Percentiles rank a stretch among this genome's conserved stretches.
These are phyloP conservation scores for Columba guinea DNA, from an alignment of 2,797 vertebrate genomes.

Conservation along the genomic window DNA sequence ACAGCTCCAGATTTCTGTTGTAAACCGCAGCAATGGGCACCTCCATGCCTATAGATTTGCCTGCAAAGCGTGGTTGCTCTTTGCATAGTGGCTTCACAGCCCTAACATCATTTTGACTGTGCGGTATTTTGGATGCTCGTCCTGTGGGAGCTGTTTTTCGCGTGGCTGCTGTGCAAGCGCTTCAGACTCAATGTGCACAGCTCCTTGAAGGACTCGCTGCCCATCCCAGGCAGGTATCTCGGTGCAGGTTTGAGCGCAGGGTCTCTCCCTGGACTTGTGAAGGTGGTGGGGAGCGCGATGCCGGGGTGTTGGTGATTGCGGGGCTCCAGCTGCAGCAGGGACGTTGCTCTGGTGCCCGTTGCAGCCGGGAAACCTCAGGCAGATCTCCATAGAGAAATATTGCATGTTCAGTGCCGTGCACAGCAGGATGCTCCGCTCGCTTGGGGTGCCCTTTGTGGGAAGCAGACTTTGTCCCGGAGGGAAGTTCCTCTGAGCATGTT, in stretches of 20 bases:
- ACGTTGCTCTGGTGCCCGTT: not conserved
- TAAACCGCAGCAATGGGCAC: not conserved
- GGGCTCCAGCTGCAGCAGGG: not conserved
- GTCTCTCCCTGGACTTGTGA: not conserved
- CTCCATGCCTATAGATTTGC: not conserved
- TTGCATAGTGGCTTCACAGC: not conserved
- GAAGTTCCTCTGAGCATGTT: not conserved
- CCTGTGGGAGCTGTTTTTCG: not conserved
- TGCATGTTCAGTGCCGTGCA: fast-evolving
- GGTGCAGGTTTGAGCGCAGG: not conserved
- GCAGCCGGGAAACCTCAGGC: not conserved
- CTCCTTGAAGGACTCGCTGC: not conserved
- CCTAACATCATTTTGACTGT: not conserved
- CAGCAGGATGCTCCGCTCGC: fast-evolving
- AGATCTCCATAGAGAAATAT: fast-evolving
- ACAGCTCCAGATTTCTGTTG: not conserved
- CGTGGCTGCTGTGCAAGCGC: fast-evolving
- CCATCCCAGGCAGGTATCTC: fast-evolving
- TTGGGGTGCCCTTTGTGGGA: not conserved
- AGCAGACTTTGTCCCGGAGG: not conserved
- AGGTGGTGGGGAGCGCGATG: not conserved
- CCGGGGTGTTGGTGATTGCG: not conserved
- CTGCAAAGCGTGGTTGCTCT: not conserved
- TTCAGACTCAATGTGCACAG: fast-evolving
- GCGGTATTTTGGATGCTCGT: not conserved